These are phyloP conservation scores for Cnemophilus loriae DNA, from an alignment of 2,113 vertebrate genomes.

Conservation along the genomic window DNA sequence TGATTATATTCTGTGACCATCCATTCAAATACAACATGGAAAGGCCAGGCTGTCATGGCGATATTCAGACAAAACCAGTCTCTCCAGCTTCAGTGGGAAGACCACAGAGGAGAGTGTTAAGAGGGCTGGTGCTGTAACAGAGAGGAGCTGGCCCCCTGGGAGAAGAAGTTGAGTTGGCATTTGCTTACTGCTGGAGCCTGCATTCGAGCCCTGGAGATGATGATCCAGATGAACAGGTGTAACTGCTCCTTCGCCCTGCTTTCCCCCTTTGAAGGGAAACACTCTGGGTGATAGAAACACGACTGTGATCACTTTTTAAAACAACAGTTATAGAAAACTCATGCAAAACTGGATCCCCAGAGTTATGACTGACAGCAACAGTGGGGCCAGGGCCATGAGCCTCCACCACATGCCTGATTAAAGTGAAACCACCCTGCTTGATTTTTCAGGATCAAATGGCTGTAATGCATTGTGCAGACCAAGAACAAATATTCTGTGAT, in stretches of 20 bases:
- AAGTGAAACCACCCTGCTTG: neutral
- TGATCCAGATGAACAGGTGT: neutral
- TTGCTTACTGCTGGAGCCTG: neutral
- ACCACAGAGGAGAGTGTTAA: neutral
- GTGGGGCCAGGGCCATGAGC: neutral
- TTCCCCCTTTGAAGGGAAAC: neutral
- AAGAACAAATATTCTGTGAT: neutral
- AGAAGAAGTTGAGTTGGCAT: neutral
- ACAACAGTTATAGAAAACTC: neutral
- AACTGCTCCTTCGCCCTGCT: neutral
- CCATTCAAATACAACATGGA: neutral
- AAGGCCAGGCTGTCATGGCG: neutral
- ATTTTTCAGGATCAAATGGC: slow-evolving; percentile 10
- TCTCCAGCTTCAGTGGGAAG: neutral
- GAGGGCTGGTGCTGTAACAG: neutral
- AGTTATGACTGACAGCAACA: slow-evolving; percentile 2
- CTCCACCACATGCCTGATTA: neutral
- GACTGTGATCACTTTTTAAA: neutral
- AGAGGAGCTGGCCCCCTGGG: neutral
- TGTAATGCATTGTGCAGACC: neutral
- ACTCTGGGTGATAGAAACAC: neutral
- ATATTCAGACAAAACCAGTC: neutral
- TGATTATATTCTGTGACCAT: neutral
- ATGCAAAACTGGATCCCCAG: neutral
- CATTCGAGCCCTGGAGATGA: neutral